Evolutionary conservation across 2,888 invertebrate species (phyloP), one percentile per base, ranked within the genome.

Genomic region (Clistopyga incitator): DNA sequence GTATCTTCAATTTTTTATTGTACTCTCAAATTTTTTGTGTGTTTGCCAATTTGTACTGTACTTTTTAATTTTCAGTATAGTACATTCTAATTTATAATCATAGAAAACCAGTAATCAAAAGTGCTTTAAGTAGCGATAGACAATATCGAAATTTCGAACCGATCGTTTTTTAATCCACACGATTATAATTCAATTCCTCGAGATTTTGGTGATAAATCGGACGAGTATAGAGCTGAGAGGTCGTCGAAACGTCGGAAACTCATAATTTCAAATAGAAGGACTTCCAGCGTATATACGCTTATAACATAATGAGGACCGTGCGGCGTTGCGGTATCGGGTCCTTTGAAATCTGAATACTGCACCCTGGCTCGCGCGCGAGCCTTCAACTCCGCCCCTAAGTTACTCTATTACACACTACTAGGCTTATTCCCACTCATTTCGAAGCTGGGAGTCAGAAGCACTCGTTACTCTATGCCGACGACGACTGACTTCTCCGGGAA

Each of bases 341-440:
- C 89, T 91, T 91, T 91, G 91, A 91, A 91, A 91, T 89, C 84
- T 77, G 91, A 91, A 89, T 86, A 88, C 85, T 84, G 87, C 81
- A 82, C 78, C 87, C 84, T 88, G 85, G 79, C 79, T 34, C 78
- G 86, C 78, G 75, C 85, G 86, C 86, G 65, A 59, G 47, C 29
- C 75, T 76, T 52, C 84, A 81, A 86, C 90, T 82, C 88, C 88
- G 88, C 89, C 88, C 89, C 85, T 72, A 74, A 85, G 85, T 87
- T 88, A 88, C 89, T 87, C 88, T 87, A 89, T 90, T 87, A 89
- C 88, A 84, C 81, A 70, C 85, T 87, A 78, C 71, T 65, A 65
- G 65, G 59, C 56, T 38, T 29, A 29, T 29, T 65, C 56, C 72
- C 79, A 13, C 54, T 61, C 61, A 52, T 54, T 50, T 18, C 6